A percentile compares a stretch with the other conserved stretches of the same genome.
Conservation (phyloP, 1,140 invertebrate genomes). For the Eumaeus atala region DNA sequence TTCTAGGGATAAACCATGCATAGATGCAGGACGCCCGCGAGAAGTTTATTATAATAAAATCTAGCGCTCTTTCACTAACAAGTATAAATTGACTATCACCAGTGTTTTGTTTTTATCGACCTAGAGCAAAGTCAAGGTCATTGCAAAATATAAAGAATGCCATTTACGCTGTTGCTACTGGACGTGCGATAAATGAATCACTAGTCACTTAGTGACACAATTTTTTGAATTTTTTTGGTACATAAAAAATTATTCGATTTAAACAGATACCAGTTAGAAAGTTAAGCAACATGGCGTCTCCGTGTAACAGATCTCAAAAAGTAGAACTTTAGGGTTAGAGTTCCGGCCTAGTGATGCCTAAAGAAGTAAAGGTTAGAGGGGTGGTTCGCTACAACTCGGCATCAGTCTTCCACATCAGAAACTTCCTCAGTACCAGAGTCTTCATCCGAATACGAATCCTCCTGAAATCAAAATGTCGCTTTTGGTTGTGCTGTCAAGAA, state of each 20-base stretch:
- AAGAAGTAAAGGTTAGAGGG: conserved; percentile 16
- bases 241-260: conserved; percentile 40
- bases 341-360: conserved; percentile 24
- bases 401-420: conserved; percentile 61
- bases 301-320: conserved; percentile 24
- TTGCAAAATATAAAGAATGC: conserved; percentile 16
- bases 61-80: conserved; percentile 53
- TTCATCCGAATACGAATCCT: conserved; percentile 67
- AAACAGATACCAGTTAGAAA: conserved; percentile 45
- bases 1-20: conserved; percentile 60
- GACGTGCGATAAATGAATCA: conserved; percentile 38
- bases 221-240: conserved; percentile 32
- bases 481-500: conserved; percentile 45
- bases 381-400: conserved; percentile 22
- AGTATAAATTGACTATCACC: conserved; percentile 33
- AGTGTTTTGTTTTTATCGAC: conserved; percentile 7
- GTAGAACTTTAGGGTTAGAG: conserved; percentile 17
- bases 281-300: conserved; percentile 26
- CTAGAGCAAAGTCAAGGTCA: conserved; percentile 12
- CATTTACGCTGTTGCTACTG: conserved; percentile 14
- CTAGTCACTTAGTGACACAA: conserved; percentile 30
- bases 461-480: conserved; percentile 66
- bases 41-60: conserved; percentile 37
- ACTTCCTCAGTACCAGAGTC: conserved; percentile 67
- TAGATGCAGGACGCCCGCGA: conserved; percentile 38